Evolutionary conservation across 2,888 invertebrate species (phyloP), one percentile per base, ranked within the genome.

Genomic region (Macaria notata): DNA sequence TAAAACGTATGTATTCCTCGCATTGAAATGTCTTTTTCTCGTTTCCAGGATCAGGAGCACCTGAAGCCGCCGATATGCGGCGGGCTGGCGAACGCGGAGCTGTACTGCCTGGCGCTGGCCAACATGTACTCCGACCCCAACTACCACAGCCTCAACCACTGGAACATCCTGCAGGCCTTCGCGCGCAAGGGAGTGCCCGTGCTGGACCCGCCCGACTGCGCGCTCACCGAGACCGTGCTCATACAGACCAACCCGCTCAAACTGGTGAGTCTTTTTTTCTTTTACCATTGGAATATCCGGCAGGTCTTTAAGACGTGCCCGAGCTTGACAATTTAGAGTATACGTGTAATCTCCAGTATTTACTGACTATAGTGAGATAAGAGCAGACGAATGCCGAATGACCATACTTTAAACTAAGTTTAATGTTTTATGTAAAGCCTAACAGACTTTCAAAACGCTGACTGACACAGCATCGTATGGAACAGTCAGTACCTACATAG

Each of bases 41-140:
- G 4, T 46, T 93, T 92, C 4, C 91, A 97, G 96, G 96, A 97
- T 81, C 96, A 96, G 87, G 97, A 97, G 86, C 97, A 97, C 85
- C 93, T 98, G 74, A 98, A 98, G 88, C 98, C 98, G 52, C 96
- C 96, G 81, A 96, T 99, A 81, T 95, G 96, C 65, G 97, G 98
- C 72, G 95, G 96, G 53, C 92, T 99, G 81, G 97, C 98, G 73
- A 98, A 96, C 92, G 98, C 98, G 69, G 98, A 98, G 86, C 93
- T 98, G 65, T 98, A 98, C 92, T 98, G 98, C 90, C 93, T 96
- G 85, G 98, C 98, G 59, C 92, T 98, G 84, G 96, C 97, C 73
- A 98, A 98, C 93, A 96, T 98, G 92, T 98, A 98, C 92, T 97
- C 97, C 65, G 98, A 98, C 92, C 98, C 98, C 62, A 98, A 98